Evolutionary conservation across 2,888 invertebrate genomes (phyloP), one percentile per base, ranked within the genome.

Genomic region (Tuberolachnus salignus): DNA sequence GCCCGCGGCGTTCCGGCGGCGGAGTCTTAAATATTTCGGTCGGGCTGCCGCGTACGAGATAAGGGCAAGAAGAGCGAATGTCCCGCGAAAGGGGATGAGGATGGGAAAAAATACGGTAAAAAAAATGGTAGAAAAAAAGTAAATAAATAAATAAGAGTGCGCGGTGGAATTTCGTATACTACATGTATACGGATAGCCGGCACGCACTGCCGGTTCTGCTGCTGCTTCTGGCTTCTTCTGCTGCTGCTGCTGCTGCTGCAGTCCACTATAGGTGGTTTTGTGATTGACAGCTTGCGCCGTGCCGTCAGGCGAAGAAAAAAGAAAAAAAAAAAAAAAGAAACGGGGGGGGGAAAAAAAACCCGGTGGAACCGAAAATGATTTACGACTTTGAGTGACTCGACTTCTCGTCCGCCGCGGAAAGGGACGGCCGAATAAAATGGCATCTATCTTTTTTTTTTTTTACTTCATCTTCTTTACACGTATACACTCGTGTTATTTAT

Each of bases 381-480:
- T 78, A 78, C 78, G 78, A 78, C 78, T 67, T 34, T 49, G 67
- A 78, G 78, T 78, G 78, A 69, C 78, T 78, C 69, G 67, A 69
- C 67, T 69, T 61, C 75, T 78, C 53, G n/a, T 59, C n/a, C 63
- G 16, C 26, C 23, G 66, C 3, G 23, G 44, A 61, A 59, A 59
- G 57, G 21, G 21, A 9, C 10, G 21, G 42, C 16, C 0, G 53
- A 44, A 70, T 71, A 55, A 64, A 75, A 75, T 63, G 49, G 61
- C 51, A 64, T 61, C 23, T 55, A 14, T 67, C 51, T 53, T 42
- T 49, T 34, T 53, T 46, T 34, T 16, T 3, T 26, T 71, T 59
- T 59, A n/a, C n/a, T n/a, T 34, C 34, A 6, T 34, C 34, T 34
- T 6, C 34, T 34, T 72, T 16, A 23, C 42, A 14, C 57, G 23